Evolutionary conservation across 2,888 invertebrate genomes (phyloP).

Genomic region (Tinea trinotella): DNA sequence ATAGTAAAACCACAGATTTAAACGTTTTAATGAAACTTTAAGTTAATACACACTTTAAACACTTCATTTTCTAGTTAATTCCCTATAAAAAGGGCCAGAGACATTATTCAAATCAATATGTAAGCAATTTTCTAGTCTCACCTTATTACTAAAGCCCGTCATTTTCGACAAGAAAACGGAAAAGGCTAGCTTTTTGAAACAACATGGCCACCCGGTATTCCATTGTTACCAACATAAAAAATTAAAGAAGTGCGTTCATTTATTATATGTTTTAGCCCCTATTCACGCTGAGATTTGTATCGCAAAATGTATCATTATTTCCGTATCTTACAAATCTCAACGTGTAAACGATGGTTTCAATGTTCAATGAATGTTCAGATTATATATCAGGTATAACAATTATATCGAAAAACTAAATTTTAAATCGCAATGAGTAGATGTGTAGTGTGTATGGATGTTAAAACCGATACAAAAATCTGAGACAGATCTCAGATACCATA

Average conservation of each 20-base stretch:
- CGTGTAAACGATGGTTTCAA: too few relatives aligned
- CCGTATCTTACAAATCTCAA: too few relatives aligned
- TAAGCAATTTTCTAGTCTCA: conserved; percentile 43
- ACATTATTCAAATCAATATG: neutral
- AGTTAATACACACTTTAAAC: neutral
- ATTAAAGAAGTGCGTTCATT: neutral
- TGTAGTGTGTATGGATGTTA: too few relatives aligned
- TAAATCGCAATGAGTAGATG: too few relatives aligned
- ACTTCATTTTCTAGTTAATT: neutral
- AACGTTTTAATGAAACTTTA: neutral
- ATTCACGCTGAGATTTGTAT: too few relatives aligned
- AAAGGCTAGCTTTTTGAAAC: conserved; percentile 68
- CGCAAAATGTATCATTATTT: too few relatives aligned
- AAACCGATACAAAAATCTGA: too few relatives aligned
- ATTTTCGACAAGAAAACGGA: conserved; percentile 81
- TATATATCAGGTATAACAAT: too few relatives aligned
- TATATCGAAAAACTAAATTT: too few relatives aligned
- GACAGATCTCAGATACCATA: too few relatives aligned
- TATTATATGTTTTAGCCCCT: neutral
- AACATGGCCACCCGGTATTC: conserved; percentile 64
- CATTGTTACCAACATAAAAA: neutral
- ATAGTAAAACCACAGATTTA: neutral
- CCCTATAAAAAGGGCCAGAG: neutral
- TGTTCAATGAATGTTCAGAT: too few relatives aligned
- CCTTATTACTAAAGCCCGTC: conserved; percentile 89